Base-by-base conservation (phyloP, 2,888 invertebrate genomes). In the Dromius quadrimaculatus region DNA sequence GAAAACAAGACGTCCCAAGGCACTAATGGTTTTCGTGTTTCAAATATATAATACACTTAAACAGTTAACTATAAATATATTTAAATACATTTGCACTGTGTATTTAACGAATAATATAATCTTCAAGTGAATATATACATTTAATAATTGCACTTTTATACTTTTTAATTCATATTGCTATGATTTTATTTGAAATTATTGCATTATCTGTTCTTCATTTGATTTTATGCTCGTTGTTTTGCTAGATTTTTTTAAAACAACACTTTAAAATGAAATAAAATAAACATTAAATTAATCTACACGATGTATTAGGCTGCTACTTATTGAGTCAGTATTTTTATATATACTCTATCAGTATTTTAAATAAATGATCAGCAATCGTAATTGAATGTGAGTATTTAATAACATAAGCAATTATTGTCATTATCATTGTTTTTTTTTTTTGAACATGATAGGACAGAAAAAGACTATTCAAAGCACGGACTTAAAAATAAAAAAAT, bases 61-160 rank as follows among this genome's bases (percentile, higher is more conserved):
- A 68, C 57, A 20, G 32, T 68, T 68, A 59, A 59, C 41, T 68
- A 59, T 68, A 68, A 59, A 68, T 68, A 68, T 68, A 68, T 66
- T 66, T 66, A 66, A 66, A 66, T 66, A 66, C 66, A 66, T 68
- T 68, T 68, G 68, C 68, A 68, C 68, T 68, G 68, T 68, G 41
- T 68, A 45, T 68, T 50, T 59, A 68, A 68, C 68, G 68, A 68
- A 43, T 38, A 59, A 68, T 59, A 68, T 68, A 68, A 57, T 68
- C 45, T 68, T 59, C 59, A 68, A 68, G 43, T 59, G 59, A 65
- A 68, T 68, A 68, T 68, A 59, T 68, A 68, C 68, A 68, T 41
- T 45, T 50, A 6, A 34, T 34, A 68, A 68, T 68, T 68, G 68
- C 68, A 68, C 68, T 43, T 38, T 43, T 59, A 59, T 59, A 59